These are phyloP conservation scores for Saccopteryx bilineata DNA, from an alignment of 2,113 vertebrate genomes.

Conservation along the genomic window DNA sequence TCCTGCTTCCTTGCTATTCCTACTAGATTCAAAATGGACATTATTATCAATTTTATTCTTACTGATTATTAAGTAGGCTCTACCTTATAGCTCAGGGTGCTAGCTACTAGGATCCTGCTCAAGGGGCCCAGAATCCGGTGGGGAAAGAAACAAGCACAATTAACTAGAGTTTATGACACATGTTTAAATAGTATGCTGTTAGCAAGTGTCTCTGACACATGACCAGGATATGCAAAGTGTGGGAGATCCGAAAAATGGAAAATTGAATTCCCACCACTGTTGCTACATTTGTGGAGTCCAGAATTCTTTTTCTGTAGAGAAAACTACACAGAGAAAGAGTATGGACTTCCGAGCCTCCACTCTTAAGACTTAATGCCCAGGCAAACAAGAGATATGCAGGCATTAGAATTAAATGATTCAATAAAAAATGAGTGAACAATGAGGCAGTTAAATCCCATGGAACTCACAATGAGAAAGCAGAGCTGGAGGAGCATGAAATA, in stretches of 20 bases:
- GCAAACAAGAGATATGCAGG: neutral
- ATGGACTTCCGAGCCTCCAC: neutral
- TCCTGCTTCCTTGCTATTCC: neutral
- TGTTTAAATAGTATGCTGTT: neutral
- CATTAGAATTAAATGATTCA: constrained; percentile 19
- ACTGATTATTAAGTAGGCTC: neutral
- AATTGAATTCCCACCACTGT: neutral
- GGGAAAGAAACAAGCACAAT: neutral
- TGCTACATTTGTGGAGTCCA: neutral
- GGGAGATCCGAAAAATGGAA: constrained; percentile 2
- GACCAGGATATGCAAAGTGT: neutral
- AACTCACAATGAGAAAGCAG: neutral
- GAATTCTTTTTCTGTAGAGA: constrained; percentile 35
- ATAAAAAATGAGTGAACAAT: neutral
- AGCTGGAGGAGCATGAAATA: neutral
- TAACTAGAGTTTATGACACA: neutral
- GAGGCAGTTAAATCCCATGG: neutral
- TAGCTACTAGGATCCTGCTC: neutral
- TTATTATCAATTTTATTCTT: neutral
- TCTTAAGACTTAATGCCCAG: neutral
- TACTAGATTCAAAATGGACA: neutral
- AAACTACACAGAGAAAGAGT: neutral
- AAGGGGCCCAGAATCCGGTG: neutral
- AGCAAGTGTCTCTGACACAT: neutral
- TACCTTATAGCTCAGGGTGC: neutral